Evolutionary conservation across 2,113 vertebrate species (phyloP), one percentile per base, ranked within the genome.

Genomic region (Lepisosteus oculatus): DNA sequence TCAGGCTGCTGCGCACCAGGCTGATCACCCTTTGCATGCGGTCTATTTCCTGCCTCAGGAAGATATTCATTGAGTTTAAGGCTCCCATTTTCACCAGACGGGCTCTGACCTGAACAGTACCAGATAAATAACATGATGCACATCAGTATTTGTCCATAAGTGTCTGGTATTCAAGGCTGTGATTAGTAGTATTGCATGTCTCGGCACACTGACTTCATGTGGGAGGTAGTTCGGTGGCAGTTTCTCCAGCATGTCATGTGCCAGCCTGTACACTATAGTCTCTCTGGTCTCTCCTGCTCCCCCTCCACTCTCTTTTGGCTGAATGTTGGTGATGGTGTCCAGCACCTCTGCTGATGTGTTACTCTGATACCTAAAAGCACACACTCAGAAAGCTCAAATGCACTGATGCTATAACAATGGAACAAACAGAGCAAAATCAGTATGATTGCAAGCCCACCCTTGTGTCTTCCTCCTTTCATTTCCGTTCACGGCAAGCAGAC

Each of bases 201-300:
- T 29, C 29, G 29, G 29, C 29, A 29, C 29, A 29, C 69, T 67
- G 84, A 94, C 94, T 90, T 94, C 87, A 47, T 93, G 88, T n/a
- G 91, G 83, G 4, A 91, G 79, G 51, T 95, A 95, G 81, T 93
- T 87, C 67, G 89, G 83, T 11, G 94, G 94, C 2, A 95, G 81
- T 57, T 95, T 95, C 77, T 91, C 90, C 59, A 95, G 85, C 93
- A 95, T 94, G 79, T 95, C 94, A 75, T 80, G 78, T 79, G 93
- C 93, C 67, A 92, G 80, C 57, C 43, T 84, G 59, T 83, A 87
- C 0, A 94, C 91, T 45, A 85, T 81, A 15, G 85, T 78, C 80
- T 95, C 94, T 59, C 93, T 83, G 3, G 91, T 93, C 80, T 95
- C 93, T 3, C 90, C 90, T 17, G 73, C 83, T 45, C 91, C 86